phyloP scores from a whole-genome alignment of 2,797 vertebrate species.

The Novumbra hubbsi region DNA sequence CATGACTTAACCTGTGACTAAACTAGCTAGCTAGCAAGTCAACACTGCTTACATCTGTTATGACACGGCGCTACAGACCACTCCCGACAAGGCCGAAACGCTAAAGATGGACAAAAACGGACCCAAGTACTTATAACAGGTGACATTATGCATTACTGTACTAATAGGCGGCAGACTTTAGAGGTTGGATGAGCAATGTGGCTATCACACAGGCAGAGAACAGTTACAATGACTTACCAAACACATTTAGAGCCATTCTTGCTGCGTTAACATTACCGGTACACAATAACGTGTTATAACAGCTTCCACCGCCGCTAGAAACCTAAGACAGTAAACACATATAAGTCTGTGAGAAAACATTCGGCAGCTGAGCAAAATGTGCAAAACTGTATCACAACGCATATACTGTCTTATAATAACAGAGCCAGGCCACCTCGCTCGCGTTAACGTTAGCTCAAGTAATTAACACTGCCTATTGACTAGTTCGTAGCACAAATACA shows the following conservation, averaged over 20 bases:
- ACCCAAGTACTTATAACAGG: too few species aligned
- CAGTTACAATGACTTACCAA: conserved; percentile 4
- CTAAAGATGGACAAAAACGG: too few species aligned
- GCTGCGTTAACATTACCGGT: not conserved
- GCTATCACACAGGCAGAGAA: not conserved
- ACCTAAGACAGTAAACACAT: not conserved
- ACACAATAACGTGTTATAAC: not conserved
- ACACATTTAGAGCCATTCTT: conserved; percentile 14
- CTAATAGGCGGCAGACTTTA: too few species aligned
- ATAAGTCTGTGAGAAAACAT: not conserved
- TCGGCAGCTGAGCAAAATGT: not conserved
- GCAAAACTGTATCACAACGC: not conserved
- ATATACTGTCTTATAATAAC: not conserved
- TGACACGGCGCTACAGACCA: not conserved
- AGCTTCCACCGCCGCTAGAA: not conserved
- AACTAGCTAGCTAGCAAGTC: not conserved
- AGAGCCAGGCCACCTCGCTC: not conserved
- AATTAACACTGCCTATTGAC: not conserved
- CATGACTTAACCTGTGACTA: not conserved
- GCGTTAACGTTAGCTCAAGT: not conserved
- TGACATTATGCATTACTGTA: too few species aligned
- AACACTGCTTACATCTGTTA: not conserved
- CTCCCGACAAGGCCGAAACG: not conserved
- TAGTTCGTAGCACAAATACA: not conserved
- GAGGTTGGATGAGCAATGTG: too few species aligned